phyloP scores from a whole-genome alignment of 1,140 invertebrate species.

The Paramacrobiotus metropolitanus region DNA sequence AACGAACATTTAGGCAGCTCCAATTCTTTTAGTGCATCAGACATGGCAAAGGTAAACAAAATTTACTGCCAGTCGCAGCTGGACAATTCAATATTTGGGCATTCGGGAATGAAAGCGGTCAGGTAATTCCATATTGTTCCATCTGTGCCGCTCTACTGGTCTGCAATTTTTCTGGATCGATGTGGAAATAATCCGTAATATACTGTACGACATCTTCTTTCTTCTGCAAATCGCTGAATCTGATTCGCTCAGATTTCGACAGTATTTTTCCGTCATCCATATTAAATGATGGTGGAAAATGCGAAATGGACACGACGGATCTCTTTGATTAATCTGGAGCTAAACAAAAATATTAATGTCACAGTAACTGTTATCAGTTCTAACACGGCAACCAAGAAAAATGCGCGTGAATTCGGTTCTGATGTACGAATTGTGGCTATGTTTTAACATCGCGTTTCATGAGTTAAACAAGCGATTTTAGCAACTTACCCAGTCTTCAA shows the following conservation, averaged over 20 bases:
- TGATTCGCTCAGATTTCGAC: slow-evolving; percentile 36
- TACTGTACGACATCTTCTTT: background rate
- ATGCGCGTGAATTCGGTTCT: no score
- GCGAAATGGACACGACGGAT: slow-evolving; percentile 31
- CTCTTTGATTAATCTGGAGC: slow-evolving; percentile 23
- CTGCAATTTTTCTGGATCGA: background rate
- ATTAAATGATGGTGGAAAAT: slow-evolving; percentile 77
- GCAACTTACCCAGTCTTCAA: slow-evolving; percentile 61
- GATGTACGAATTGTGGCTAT: no score
- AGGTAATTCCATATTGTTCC: background rate
- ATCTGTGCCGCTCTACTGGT: no score
- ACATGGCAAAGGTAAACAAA: background rate
- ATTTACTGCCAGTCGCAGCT: background rate
- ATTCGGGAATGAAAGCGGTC: background rate
- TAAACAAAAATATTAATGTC: no score
- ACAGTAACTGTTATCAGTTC: no score
- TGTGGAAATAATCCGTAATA: background rate
- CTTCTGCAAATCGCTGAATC: slow-evolving; percentile 37
- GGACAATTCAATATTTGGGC: background rate
- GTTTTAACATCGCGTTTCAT: no score
- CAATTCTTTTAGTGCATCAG: background rate
- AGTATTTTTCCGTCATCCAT: slow-evolving; percentile 66
- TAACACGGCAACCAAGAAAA: no score
- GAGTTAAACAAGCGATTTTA: no score
- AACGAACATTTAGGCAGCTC: background rate